phyloP scores from a whole-genome alignment of 2,113 vertebrate species.

The Diphyllodes magnificus region DNA sequence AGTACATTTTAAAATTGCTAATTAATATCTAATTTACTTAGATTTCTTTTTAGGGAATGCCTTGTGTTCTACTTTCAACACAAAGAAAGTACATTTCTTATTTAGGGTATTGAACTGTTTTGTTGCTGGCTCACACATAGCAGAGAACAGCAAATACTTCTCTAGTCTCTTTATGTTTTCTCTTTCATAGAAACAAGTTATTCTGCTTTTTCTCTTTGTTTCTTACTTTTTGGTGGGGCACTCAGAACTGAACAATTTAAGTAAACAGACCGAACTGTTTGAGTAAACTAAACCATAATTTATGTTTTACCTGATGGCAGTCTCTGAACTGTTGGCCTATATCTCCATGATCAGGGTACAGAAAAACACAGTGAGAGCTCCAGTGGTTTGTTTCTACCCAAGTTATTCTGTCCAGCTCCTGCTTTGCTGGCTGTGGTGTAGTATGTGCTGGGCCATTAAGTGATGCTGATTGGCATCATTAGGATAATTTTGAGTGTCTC shows the following conservation, averaged over 20 bases:
- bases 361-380: background rate
- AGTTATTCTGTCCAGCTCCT: background rate
- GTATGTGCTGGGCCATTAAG: background rate
- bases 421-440: background rate
- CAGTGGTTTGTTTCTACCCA: background rate
- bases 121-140: background rate
- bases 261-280: background rate
- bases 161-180: background rate
- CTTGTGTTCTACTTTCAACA: background rate
- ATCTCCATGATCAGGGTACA: background rate
- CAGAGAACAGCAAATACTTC: background rate
- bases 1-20: background rate
- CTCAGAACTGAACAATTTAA: background rate
- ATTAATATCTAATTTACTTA: background rate
- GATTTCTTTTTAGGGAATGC: background rate
- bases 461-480: background rate
- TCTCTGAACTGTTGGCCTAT: background rate
- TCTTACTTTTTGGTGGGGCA: background rate
- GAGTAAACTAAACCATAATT: background rate
- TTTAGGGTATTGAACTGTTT: background rate
- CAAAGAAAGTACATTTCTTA: background rate
- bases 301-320: background rate
- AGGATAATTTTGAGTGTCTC: background rate
- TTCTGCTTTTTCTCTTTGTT: background rate
- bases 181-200: background rate